phyloP scores from a whole-genome alignment of 2,797 vertebrate species.

The Nyctibius grandis region DNA sequence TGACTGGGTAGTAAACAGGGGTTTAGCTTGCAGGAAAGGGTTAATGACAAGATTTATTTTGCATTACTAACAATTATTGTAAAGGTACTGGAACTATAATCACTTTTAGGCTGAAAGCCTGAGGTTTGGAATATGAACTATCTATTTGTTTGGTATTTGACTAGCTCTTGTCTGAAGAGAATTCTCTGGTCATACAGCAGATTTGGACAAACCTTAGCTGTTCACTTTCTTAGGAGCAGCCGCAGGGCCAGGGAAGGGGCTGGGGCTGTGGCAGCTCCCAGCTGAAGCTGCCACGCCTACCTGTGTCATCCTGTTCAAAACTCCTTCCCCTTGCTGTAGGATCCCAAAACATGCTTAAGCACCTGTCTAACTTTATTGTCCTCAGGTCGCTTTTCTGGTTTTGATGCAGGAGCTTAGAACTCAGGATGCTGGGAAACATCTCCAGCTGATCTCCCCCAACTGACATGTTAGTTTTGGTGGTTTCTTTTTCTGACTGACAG shows the following conservation, averaged over 20 bases:
- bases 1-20: rapidly evolving
- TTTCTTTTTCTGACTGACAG: background rate
- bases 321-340: background rate
- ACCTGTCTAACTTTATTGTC: background rate
- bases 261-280: background rate
- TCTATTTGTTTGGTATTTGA: background rate
- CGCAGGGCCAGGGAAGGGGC: rapidly evolving
- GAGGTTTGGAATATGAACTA: background rate
- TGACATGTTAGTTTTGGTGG: background rate
- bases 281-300: rapidly evolving
- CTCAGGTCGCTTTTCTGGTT: background rate
- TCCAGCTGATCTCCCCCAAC: background rate
- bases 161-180: background rate
- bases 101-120: background rate
- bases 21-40: background rate
- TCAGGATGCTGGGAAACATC: background rate
- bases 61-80: background rate
- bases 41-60: background rate
- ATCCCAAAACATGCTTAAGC: background rate
- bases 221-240: background rate
- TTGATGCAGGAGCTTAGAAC: background rate
- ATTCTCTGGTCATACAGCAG: background rate
- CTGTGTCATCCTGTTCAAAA: background rate
- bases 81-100: background rate
- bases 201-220: background rate